Base-by-base conservation (phyloP, 2,113 vertebrate species). In the Dromiciops gliroides region DNA sequence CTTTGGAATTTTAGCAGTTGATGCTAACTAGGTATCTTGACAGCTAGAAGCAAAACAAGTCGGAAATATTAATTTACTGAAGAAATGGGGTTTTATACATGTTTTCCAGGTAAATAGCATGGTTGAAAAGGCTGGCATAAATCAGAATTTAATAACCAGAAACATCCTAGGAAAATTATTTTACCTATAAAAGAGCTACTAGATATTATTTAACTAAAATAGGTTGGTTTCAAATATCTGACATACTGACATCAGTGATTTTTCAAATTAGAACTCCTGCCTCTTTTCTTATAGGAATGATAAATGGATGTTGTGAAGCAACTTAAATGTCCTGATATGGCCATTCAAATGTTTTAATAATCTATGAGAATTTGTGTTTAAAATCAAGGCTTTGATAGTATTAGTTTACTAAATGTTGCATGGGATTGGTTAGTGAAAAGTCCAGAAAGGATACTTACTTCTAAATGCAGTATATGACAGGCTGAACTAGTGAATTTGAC, bases 371-470 rank as follows among this genome's bases (percentile, higher is more conserved):
- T 91, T 88, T 53, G 16, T 93, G 48, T 25, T 44, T 90, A 94
- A 97, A 95, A 53, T 93, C 90, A 95, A 94, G 75, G 53, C 91
- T 52, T 91, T 90, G 48, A 90, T 89, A n/a, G 49, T 90, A 52
- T 37, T 83, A 93, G 60, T 95, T 97, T 89, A 53, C 90, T 90
- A 56, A 8, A 24, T 50, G 28, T 96, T 95, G 95, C 91, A 90
- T 96, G 93, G 92, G 90, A 90, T 49, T 28, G 31, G 10, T 90
- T 49, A 90, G 26, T 94, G 90, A 50, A 89, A 52, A 89, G 91
- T 95, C 90, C 92, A 93, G 90, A 95, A 94, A 49, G 89, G 89
- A 48, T 91, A 48, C 95, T 96, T 91, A 94, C 96, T 93, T 97
- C 90, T 83, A 51, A 52, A 14, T 93, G 50, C 91, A 48, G 2